phyloP scores from a whole-genome alignment of 1,140 invertebrate genomes.

The Amyelois transitella region DNA sequence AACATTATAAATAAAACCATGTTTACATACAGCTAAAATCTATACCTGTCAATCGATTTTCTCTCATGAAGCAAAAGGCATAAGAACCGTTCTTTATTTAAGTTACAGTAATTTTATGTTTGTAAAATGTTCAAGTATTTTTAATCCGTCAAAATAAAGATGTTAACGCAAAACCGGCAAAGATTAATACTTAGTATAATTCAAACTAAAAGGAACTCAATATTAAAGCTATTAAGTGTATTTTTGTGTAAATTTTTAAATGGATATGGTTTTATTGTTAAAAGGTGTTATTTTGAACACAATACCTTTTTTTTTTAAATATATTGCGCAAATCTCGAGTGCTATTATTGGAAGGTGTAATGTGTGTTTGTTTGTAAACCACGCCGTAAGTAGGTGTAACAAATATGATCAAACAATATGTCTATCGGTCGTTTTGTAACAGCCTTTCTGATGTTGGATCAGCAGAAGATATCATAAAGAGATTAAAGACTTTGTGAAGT shows the following conservation, averaged over 20 bases:
- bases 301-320: background rate
- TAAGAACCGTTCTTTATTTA: background rate
- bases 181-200: background rate
- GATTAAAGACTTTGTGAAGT: background rate
- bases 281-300: constrained; percentile 1
- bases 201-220: background rate
- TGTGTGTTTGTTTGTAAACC: background rate
- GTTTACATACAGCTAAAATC: background rate
- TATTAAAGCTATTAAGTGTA: background rate
- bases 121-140: background rate
- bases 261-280: background rate
- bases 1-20: background rate
- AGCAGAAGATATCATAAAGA: background rate
- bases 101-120: background rate
- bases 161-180: background rate
- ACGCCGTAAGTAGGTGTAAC: background rate
- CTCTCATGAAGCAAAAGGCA: background rate
- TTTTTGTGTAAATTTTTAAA: background rate
- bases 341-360: background rate
- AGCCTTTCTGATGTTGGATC: background rate
- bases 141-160: background rate
- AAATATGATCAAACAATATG: background rate
- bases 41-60: background rate
- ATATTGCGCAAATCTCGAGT: constrained; percentile 3
- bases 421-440: background rate